Evolutionary conservation across 1,140 invertebrate species (phyloP), one percentile per base, ranked within the genome.

Genomic region (Danaus melanippus): DNA sequence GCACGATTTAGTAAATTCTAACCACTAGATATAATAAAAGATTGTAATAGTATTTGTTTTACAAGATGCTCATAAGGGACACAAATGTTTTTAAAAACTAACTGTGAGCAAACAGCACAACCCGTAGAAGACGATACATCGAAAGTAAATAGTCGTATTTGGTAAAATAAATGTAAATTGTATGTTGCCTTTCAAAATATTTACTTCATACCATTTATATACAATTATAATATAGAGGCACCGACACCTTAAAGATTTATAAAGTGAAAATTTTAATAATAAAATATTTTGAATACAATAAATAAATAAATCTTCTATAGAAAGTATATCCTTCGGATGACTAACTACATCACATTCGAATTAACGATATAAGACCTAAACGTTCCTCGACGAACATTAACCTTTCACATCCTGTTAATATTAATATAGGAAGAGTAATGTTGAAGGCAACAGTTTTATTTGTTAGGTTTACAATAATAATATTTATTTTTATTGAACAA

Each of bases 81-180:
- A 67, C 51, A 62, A n/a, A n/a, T 50, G 32, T 49, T 49, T 49
- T 49, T 39, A 46, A 47, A 60, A 66, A 61, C 59, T 74, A 74
- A 73, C 64, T 62, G 65, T 80, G 77, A 77, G 71, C 74, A 78
- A 74, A 71, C 68, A 67, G 70, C 77, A 80, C 74, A 80, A 80
- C 74, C 75, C 60, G 67, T 58, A 60, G 61, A 75, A 73, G 62
- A 69, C 32, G 11, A 49, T 45, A 53, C 43, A 49, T 49, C 10
- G 11, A 41, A 52, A 39, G 15, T 42, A 49, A n/a, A 50, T 15
- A 15, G 15, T 15, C 9, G 9, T 12, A 46, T 46, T 50, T 42
- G 12, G 8, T 42, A 42, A 50, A 50, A 42, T 10, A 50, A 50
- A 32, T 12, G 42, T 12, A 50, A 17, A 42, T 15, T 40, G 32